Conservation (phyloP, 2,113 vertebrate genomes). For the Hypanus sabinus region DNA sequence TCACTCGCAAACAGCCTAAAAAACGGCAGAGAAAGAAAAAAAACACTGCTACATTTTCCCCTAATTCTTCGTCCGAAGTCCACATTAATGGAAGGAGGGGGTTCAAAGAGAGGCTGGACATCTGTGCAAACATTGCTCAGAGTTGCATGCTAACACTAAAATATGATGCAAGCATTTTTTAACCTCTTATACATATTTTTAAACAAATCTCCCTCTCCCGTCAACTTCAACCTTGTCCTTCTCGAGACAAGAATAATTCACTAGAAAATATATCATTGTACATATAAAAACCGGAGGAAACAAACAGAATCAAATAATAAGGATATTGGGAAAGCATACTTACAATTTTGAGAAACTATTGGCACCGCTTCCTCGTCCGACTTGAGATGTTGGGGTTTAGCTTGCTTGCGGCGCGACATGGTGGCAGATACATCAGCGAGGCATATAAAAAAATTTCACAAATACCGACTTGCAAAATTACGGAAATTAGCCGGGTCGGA, state of each 20-base stretch:
- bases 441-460: constrained; percentile 49
- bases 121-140: constrained; percentile 2
- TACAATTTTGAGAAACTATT: constrained; percentile 82
- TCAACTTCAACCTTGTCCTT: neutral
- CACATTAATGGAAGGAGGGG: neutral
- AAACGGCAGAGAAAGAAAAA: neutral
- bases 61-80: constrained; percentile 5
- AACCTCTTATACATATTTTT: neutral
- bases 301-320: neutral
- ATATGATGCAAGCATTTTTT: neutral
- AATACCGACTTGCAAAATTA: constrained; percentile 58
- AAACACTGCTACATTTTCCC: too few species aligned
- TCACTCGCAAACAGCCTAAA: neutral
- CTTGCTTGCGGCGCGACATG: constrained; percentile 99
- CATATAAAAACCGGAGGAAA: neutral
- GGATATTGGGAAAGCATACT: constrained; percentile 46
- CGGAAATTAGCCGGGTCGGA: constrained; percentile 55
- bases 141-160: constrained; percentile 21
- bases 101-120: neutral
- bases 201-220: neutral
- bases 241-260: neutral
- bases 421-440: constrained; percentile 82
- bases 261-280: neutral
- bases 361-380: constrained; percentile 83
- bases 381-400: constrained; percentile 96